Conservation (phyloP, 2,113 vertebrate species). For the Gymnocephalus cernua region DNA sequence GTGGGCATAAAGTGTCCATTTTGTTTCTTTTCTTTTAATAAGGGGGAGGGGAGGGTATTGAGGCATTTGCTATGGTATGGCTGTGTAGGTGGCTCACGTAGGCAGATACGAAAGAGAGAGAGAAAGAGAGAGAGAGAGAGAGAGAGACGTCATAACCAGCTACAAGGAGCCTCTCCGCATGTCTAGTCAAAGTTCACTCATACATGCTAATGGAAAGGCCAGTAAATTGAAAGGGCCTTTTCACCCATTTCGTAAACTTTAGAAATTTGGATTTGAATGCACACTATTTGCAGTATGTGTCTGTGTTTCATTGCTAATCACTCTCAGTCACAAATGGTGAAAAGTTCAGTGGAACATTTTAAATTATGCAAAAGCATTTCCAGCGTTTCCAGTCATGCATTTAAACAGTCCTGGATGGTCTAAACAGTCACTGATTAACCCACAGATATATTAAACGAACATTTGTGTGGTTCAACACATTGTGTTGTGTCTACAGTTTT, state of each 20-base stretch:
- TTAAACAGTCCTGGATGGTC: constrained; percentile 17
- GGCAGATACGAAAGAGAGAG: constrained; percentile 26
- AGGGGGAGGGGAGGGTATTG: constrained; percentile 19
- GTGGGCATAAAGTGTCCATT: constrained; percentile 75
- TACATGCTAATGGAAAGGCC: constrained; percentile 6
- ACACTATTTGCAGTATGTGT: neutral
- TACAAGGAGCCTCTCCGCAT: constrained; percentile 32
- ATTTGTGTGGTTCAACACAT: neutral
- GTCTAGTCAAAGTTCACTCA: constrained; percentile 12
- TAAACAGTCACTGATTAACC: constrained; percentile 1
- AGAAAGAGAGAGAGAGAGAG: neutral
- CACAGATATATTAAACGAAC: constrained; percentile 14
- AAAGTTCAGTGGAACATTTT: constrained; percentile 31
- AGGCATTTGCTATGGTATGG: constrained; percentile 68
- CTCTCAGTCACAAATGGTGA: neutral
- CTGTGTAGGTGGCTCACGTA: constrained; percentile 69
- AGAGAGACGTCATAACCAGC: constrained; percentile 38
- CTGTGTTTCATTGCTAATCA: constrained; percentile 19
- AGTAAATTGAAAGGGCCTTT: constrained; percentile 20
- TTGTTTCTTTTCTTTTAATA: constrained; percentile 26
- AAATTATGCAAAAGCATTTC: constrained; percentile 3
- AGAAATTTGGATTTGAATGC: constrained; percentile 41
- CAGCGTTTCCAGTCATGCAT: constrained; percentile 11
- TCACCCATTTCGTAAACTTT: constrained; percentile 5
- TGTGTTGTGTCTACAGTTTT: constrained; percentile 12